Evolutionary conservation across 2,797 vertebrate genomes (phyloP).

Genomic region (Ctenopoma kingsleyae): DNA sequence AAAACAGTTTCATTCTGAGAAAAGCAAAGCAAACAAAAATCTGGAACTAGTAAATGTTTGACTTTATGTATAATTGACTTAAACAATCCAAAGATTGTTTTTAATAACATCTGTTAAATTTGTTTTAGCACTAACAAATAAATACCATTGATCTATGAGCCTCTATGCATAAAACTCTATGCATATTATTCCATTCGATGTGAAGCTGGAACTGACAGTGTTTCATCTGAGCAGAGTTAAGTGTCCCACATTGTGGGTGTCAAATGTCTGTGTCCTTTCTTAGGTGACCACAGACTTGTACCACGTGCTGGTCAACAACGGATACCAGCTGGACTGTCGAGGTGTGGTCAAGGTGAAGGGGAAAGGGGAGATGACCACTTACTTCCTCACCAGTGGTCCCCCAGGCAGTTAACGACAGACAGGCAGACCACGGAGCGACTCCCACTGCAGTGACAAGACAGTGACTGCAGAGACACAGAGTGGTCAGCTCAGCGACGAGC

Average conservation of each 20-base stretch:
- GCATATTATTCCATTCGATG: not conserved
- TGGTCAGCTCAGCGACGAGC: conserved; percentile 45
- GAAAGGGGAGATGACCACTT: conserved; percentile 98
- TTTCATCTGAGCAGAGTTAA: conserved; percentile 21
- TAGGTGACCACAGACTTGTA: conserved; percentile 96
- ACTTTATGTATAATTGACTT: not conserved
- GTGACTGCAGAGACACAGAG: conserved; percentile 63
- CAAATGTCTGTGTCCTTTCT: conserved; percentile 55
- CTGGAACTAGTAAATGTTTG: not conserved
- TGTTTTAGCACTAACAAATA: not conserved
- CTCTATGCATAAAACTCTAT: not conserved
- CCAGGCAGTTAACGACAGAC: conserved; percentile 85
- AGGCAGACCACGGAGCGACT: conserved; percentile 45
- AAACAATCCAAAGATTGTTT: not conserved
- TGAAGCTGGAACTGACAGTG: conserved; percentile 13
- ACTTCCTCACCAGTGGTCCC: conserved; percentile 95
- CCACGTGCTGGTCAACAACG: conserved; percentile 91
- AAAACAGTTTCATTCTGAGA: not conserved
- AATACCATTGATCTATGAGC: not conserved
- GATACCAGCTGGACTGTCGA: conserved; percentile 93
- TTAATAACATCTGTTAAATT: too few species aligned
- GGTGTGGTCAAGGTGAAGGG: conserved; percentile 97
- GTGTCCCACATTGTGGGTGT: conserved; percentile 45
- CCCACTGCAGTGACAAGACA: conserved; percentile 66
- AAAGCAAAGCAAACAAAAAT: not conserved